Evolutionary conservation across 2,113 vertebrate genomes (phyloP).

Genomic region (Rhinichthys klamathensis): DNA sequence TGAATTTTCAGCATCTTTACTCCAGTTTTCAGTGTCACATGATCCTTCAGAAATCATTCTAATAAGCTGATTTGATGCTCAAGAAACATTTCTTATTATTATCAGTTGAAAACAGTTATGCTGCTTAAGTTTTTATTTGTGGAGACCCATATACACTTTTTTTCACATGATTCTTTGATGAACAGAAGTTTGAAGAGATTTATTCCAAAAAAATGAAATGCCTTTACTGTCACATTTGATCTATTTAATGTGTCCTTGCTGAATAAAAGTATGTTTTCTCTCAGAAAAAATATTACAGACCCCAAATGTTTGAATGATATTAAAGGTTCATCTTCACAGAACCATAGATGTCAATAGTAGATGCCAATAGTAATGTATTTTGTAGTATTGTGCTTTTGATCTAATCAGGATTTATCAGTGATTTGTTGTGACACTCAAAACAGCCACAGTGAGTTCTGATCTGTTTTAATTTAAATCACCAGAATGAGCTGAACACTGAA

Average conservation of each 20-base stretch:
- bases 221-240: too few species aligned
- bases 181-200: neutral
- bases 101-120: neutral
- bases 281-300: neutral
- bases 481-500: neutral
- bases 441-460: neutral
- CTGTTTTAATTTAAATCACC: neutral
- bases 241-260: neutral
- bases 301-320: neutral
- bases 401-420: neutral
- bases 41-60: neutral
- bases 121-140: neutral
- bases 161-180: neutral
- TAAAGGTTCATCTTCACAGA: neutral
- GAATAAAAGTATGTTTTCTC: neutral
- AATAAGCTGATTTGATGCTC: neutral
- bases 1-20: neutral
- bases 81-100: neutral
- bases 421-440: neutral
- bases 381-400: neutral
- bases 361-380: neutral
- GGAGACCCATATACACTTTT: neutral
- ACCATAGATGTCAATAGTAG: neutral
- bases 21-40: neutral
- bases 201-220: neutral